A percentile compares a stretch with the other conserved stretches of the same genome.
Evolutionary conservation across 2,113 vertebrate species (phyloP).

Genomic region (Nerophis ophidion): DNA sequence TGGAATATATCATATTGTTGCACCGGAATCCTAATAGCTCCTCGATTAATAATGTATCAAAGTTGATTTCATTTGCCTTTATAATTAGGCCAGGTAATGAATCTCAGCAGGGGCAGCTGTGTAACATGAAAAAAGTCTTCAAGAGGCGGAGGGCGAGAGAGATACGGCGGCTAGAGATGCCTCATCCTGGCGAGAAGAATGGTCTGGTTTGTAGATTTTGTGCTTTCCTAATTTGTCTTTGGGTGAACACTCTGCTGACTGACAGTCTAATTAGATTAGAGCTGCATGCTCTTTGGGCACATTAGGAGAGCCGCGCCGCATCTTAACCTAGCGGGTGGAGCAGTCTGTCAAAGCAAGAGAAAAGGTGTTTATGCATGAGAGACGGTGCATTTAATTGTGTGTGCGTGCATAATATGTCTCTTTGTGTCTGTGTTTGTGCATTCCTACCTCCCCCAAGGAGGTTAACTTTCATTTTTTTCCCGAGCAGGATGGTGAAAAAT

Average conservation of each 20-base stretch:
- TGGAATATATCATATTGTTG: conserved; percentile 72
- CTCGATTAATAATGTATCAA: conserved; percentile 75
- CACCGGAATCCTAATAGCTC: conserved; percentile 69
- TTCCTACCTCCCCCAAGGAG: background rate
- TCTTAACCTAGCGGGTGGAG: conserved; percentile 64
- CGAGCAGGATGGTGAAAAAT: too few relatives aligned
- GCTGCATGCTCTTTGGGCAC: conserved; percentile 70
- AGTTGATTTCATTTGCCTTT: conserved; percentile 80
- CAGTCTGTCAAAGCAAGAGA: conserved; percentile 52
- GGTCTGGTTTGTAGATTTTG: conserved; percentile 60
- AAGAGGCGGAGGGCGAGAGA: conserved; percentile 15
- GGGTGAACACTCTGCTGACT: conserved; percentile 70
- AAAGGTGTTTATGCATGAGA: conserved; percentile 52
- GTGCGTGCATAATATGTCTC: too few relatives aligned
- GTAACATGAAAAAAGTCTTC: conserved; percentile 55
- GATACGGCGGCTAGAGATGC: conserved; percentile 35
- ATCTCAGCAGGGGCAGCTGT: conserved; percentile 64
- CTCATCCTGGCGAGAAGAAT: conserved; percentile 40
- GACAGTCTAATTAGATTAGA: conserved; percentile 77
- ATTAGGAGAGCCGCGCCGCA: conserved; percentile 62
- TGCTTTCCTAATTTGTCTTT: conserved; percentile 62
- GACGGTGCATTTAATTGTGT: conserved; percentile 25
- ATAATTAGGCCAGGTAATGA: conserved; percentile 78
- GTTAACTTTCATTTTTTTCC: background rate
- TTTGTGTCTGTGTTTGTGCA: conserved; percentile 3